These are phyloP conservation scores for Eudasyphora cyanicolor DNA, from an alignment of 2,888 invertebrate species.

Conservation along the genomic window DNA sequence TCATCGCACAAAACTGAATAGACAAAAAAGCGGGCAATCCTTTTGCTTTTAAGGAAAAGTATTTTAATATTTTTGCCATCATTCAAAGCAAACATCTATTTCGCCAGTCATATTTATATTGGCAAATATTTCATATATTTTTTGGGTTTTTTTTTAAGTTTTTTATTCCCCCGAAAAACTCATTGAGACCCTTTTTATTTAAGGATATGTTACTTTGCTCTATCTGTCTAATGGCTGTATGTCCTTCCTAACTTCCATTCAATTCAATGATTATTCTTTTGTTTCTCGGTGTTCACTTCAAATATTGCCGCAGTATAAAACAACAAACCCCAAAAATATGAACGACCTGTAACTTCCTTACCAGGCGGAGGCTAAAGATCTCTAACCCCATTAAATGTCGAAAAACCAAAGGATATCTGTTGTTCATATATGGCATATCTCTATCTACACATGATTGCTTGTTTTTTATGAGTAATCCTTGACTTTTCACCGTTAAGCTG, in stretches of 20 bases:
- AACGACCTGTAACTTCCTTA: conserved; percentile 53
- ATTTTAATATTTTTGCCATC: not conserved
- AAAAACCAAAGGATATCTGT: conserved; percentile 33
- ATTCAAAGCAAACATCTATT: not conserved
- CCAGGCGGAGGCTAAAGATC: too few relatives aligned
- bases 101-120: not conserved
- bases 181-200: conserved; percentile 64
- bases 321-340: conserved; percentile 36
- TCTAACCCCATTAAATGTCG: conserved; percentile 21
- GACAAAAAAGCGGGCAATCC: not conserved
- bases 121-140: conserved; percentile 41
- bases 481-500: conserved; percentile 64
- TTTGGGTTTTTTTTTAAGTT: conserved; percentile 11
- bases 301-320: too few relatives aligned
- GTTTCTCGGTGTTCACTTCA: conserved; percentile 55
- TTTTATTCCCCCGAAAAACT: conserved; percentile 48
- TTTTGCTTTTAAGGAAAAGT: not conserved
- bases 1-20: conserved; percentile 24
- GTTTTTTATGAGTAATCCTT: conserved; percentile 62
- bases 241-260: conserved; percentile 68
- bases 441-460: not conserved
- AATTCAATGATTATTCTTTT: conserved; percentile 68
- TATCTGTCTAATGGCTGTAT: conserved; percentile 68
- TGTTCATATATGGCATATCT: not conserved
- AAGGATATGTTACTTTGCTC: conserved; percentile 50